phyloP scores from a whole-genome alignment of 2,888 invertebrate genomes.

The Cataglyphis altisquamis region DNA sequence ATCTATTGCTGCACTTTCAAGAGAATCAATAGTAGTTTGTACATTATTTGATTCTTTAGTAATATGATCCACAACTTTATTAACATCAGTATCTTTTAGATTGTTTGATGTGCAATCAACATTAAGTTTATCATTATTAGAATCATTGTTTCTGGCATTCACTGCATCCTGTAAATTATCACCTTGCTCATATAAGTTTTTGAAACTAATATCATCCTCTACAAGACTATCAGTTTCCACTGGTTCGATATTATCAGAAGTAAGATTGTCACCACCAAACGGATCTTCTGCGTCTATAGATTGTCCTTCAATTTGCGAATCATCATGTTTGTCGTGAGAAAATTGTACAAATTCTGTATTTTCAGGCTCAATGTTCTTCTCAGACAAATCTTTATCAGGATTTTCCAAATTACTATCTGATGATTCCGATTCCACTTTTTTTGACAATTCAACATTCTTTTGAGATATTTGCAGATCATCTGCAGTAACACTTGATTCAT shows the following conservation, averaged over 20 bases:
- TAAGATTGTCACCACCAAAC: constrained; percentile 82
- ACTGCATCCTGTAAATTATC: constrained; percentile 80
- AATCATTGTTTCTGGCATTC: constrained; percentile 67
- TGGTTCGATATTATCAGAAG: constrained; percentile 77
- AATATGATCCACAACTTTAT: constrained; percentile 30
- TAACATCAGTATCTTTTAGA: neutral
- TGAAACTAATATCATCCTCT: constrained; percentile 87
- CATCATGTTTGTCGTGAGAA: constrained; percentile 82
- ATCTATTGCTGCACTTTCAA: neutral
- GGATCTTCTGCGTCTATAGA: constrained; percentile 84
- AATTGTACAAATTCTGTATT: constrained; percentile 85
- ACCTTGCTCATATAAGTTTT: constrained; percentile 87
- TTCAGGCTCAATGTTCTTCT: constrained; percentile 76
- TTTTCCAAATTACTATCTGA: constrained; percentile 48
- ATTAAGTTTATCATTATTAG: constrained; percentile 19
- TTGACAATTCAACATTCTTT: constrained; percentile 41
- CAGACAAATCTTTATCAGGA: constrained; percentile 51
- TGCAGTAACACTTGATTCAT: constrained; percentile 6
- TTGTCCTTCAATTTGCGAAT: constrained; percentile 81
- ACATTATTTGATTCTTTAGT: neutral
- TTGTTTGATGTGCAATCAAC: neutral
- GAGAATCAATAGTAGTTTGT: neutral
- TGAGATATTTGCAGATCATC: constrained; percentile 21
- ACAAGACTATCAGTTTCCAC: constrained; percentile 77
- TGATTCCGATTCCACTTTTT: constrained; percentile 52